A percentile compares a stretch with the other conserved stretches of the same genome.
Conservation (phyloP, 1,140 invertebrate species). For the Euwallacea fornicatus region DNA sequence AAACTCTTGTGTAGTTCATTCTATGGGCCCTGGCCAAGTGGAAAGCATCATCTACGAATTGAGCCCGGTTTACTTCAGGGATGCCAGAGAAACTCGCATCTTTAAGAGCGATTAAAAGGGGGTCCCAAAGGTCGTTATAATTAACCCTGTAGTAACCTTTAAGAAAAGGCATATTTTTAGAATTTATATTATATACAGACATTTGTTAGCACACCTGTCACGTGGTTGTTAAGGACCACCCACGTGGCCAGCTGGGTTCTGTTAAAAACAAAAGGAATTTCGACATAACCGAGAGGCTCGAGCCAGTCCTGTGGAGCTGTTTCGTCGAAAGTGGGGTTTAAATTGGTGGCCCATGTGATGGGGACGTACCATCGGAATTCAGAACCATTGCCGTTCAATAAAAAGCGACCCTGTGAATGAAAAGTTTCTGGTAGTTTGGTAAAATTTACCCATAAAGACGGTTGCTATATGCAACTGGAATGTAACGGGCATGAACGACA, state of each 20-base stretch:
- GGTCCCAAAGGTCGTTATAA: slow-evolving; percentile 74
- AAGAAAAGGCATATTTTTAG: slow-evolving; percentile 1
- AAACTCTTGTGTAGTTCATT: slow-evolving; percentile 55
- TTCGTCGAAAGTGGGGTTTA: slow-evolving; percentile 57
- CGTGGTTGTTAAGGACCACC: slow-evolving; percentile 70
- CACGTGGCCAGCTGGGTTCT: slow-evolving; percentile 55
- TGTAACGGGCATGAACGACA: slow-evolving; percentile 1
- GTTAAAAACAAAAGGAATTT: slow-evolving; percentile 44
- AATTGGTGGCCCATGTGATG: slow-evolving; percentile 60
- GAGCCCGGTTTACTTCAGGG: slow-evolving; percentile 72
- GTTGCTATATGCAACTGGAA: background rate
- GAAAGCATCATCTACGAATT: slow-evolving; percentile 78
- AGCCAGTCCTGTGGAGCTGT: slow-evolving; percentile 59
- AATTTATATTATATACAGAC: slow-evolving; percentile 2
- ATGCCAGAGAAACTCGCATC: slow-evolving; percentile 59
- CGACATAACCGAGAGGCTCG: slow-evolving; percentile 38
- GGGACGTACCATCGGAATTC: slow-evolving; percentile 62
- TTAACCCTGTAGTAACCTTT: slow-evolving; percentile 78
- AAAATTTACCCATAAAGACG: background rate
- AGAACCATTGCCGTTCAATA: slow-evolving; percentile 24
- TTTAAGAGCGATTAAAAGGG: slow-evolving; percentile 58
- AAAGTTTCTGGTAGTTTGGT: slow-evolving; percentile 1
- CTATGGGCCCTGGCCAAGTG: slow-evolving; percentile 58
- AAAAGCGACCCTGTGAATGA: slow-evolving; percentile 39
- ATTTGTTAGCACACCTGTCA: slow-evolving; percentile 58